Evolutionary conservation across 2,797 vertebrate species (phyloP).

Genomic region (Thunnus albacares): DNA sequence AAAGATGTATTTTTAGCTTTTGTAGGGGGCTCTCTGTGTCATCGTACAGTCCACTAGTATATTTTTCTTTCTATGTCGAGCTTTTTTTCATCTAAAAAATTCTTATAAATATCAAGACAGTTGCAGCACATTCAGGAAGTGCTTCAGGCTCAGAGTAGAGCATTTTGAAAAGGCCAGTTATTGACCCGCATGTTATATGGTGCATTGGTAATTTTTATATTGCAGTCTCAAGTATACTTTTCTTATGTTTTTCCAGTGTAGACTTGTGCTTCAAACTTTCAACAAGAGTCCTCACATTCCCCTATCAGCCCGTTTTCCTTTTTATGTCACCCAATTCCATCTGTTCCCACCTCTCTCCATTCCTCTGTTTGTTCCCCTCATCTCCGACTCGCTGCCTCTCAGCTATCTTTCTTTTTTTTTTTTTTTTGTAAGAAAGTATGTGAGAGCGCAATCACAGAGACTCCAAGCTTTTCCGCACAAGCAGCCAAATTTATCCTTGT

Average conservation of each 20-base stretch:
- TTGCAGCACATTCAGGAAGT: neutral
- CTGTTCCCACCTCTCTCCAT: slow-evolving; percentile 63
- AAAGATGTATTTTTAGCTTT: slow-evolving; percentile 9
- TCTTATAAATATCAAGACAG: neutral
- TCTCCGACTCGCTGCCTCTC: slow-evolving; percentile 51
- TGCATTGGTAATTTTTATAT: neutral
- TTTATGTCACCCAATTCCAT: slow-evolving; percentile 60
- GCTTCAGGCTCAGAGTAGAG: slow-evolving; percentile 13
- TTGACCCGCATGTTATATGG: neutral
- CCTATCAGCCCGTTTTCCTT: slow-evolving; percentile 38
- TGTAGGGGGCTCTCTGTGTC: neutral
- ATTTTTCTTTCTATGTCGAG: neutral
- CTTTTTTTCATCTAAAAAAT: neutral
- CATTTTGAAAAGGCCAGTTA: neutral
- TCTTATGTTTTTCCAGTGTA: slow-evolving; percentile 7
- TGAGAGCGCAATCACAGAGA: slow-evolving; percentile 80
- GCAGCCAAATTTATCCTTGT: slow-evolving; percentile 83
- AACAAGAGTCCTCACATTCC: slow-evolving; percentile 36
- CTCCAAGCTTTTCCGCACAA: slow-evolving; percentile 81
- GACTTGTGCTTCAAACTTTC: slow-evolving; percentile 47
- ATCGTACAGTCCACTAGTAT: neutral
- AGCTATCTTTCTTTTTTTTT: slow-evolving; percentile 50
- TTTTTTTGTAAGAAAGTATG: slow-evolving; percentile 57
- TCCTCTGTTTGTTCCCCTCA: slow-evolving; percentile 56
- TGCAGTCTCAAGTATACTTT: neutral